A percentile compares a stretch with the other conserved stretches of the same genome.
Conservation (phyloP, 2,113 vertebrate species). For the Smithornis capensis region DNA sequence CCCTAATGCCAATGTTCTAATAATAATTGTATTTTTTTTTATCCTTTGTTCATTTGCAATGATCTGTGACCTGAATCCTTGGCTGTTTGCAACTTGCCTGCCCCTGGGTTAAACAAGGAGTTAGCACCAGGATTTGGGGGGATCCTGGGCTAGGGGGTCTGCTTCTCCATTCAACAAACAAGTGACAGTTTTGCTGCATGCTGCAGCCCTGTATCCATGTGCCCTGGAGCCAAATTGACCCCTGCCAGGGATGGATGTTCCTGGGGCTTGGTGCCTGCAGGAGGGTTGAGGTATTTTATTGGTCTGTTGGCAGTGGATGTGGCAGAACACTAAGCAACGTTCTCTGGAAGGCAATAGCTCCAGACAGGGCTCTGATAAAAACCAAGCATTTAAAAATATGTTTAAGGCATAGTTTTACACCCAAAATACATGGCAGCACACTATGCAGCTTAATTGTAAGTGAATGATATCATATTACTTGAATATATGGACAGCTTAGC, state of each 20-base stretch:
- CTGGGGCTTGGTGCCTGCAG: not conserved
- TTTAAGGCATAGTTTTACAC: not conserved
- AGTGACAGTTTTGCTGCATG: not conserved
- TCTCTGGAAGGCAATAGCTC: not conserved
- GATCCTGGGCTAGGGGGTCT: not conserved
- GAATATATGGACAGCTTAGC: not conserved
- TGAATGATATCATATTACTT: conserved; percentile 21
- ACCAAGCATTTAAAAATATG: conserved; percentile 15
- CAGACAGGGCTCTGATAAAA: conserved; percentile 7
- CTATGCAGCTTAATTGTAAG: not conserved
- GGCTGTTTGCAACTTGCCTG: not conserved
- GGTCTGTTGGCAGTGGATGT: not conserved
- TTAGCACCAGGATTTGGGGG: not conserved
- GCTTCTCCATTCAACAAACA: not conserved
- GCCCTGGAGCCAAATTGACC: not conserved
- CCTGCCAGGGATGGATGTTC: not conserved
- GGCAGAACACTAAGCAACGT: not conserved
- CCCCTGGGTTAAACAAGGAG: not conserved
- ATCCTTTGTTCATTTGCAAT: not conserved
- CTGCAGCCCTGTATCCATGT: not conserved
- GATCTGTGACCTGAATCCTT: not conserved
- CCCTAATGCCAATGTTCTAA: not conserved
- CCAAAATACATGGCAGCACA: not conserved
- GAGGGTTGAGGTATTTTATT: rapidly evolving
- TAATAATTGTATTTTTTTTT: not conserved